Base-by-base conservation (phyloP, 2,113 vertebrate genomes). In the Hyaena hyaena region DNA sequence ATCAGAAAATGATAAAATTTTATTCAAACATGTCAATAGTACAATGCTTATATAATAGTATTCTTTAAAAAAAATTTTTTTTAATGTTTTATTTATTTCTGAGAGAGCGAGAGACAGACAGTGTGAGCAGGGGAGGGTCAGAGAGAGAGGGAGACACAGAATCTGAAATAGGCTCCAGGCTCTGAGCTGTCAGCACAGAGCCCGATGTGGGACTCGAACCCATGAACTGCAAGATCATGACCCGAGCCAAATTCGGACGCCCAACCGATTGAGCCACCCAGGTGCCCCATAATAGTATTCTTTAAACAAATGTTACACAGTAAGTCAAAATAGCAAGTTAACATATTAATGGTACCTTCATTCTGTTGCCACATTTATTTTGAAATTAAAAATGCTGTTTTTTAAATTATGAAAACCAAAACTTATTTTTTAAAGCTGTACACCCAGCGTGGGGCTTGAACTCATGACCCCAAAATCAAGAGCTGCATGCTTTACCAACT, bases 301-400 rank as follows among this genome's bases (percentile, higher is more conserved):
- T 95, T 94, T 73, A 39, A 24, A 96, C 82, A 97, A 95, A 89
- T 63, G 7, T 63, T 23, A 65, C 26, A 45, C 5, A 73, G 2
- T 28, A 88, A 86, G 16, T 79, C 61, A 73, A 83, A 61, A 85
- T 73, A 53, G 39, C 61, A 66, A 90, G 33, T 88, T 92, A 71
- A n/a, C 4, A 58, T 53, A 50, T 88, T 90, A 69, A 69, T 55
- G 19, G 33, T 71, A 80, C 55, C 39, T 77, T 88, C 31, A 83
- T 85, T 90, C 28, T 79, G 8, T 31, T 45, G 16, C 26, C 21
- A 76, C 14, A 77, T 86, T 53, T 92, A 81, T 43, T 87, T 95
- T 71, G 79, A 97, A 53, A 31, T 63, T 69, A 19, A 82, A 93
- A 79, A 39, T 63, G 58, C 58, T 61, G 9, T 61, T 61, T 61